Percentiles rank a stretch among this genome's conserved stretches.
Conservation (phyloP, 1,140 invertebrate genomes). For the Heterodera carotae region DNA sequence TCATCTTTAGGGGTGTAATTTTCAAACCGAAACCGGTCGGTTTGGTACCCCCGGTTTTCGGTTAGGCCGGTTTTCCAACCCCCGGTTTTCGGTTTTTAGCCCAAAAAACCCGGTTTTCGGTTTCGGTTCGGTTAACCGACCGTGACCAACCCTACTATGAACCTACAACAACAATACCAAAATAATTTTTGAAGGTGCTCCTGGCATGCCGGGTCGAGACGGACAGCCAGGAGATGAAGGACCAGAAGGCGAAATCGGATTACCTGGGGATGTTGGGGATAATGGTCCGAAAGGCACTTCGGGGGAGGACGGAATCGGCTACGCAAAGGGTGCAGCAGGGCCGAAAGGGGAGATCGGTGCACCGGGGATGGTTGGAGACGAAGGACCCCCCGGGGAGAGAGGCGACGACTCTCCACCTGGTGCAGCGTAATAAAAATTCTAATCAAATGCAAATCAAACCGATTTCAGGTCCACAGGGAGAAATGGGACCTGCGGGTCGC, state of each 20-base stretch:
- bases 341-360: slow-evolving; percentile 44
- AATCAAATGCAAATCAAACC: background rate
- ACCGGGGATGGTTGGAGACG: slow-evolving; percentile 40
- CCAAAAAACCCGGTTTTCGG: too few species aligned
- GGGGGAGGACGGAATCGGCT: slow-evolving; percentile 38
- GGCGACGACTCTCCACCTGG: slow-evolving; percentile 47
- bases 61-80: too few species aligned
- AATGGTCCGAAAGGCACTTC: slow-evolving; percentile 34
- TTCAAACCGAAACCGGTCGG: too few species aligned
- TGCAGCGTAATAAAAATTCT: slow-evolving; percentile 11
- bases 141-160: too few species aligned
- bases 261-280: slow-evolving; percentile 38
- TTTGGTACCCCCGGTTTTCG: too few species aligned
- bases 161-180: background rate
- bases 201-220: slow-evolving; percentile 31
- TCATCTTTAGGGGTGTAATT: too few species aligned
- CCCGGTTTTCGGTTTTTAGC: too few species aligned
- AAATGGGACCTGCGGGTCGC: slow-evolving; percentile 38
- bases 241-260: slow-evolving; percentile 35
- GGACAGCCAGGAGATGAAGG: slow-evolving; percentile 32
- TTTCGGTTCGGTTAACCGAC: too few species aligned
- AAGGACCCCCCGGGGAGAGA: slow-evolving; percentile 44
- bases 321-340: slow-evolving; percentile 44
- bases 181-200: slow-evolving; percentile 17
- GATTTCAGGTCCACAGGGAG: slow-evolving; percentile 38